Conservation (phyloP, 2,797 vertebrate genomes). For the Tympanoctomys barrerae region DNA sequence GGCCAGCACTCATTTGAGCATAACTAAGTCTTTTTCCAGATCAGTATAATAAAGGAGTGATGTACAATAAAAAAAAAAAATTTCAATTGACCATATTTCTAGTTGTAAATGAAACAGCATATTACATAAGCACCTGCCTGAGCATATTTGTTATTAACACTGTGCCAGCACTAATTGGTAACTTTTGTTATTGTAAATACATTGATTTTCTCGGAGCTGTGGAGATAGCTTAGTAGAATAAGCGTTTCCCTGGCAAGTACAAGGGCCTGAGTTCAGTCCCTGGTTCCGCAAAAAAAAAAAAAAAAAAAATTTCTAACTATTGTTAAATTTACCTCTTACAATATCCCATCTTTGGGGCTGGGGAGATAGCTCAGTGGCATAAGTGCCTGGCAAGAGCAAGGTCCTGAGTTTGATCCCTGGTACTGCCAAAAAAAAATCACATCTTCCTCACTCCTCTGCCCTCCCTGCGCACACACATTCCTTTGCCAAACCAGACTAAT, state of each 20-base stretch:
- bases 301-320: slow-evolving; percentile 17
- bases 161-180: neutral
- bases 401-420: too few relatives aligned
- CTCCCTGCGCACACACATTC: neutral
- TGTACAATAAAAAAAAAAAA: too few relatives aligned
- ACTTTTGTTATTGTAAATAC: slow-evolving; percentile 16
- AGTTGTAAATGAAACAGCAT: slow-evolving; percentile 32
- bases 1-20: too few relatives aligned
- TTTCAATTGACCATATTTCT: neutral
- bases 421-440: neutral
- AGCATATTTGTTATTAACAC: neutral
- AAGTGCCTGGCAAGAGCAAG: too few relatives aligned
- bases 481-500: neutral
- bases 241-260: too few relatives aligned
- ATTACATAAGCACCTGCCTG: neutral
- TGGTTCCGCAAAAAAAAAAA: too few relatives aligned
- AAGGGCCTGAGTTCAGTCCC: too few relatives aligned
- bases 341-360: neutral
- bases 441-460: slow-evolving; percentile 11
- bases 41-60: too few relatives aligned
- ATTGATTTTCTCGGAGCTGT: too few relatives aligned
- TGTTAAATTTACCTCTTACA: neutral
- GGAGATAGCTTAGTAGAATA: too few relatives aligned
- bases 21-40: too few relatives aligned
- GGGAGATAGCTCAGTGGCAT: too few relatives aligned